Base-by-base conservation (phyloP, 2,888 invertebrate species). In the Desoria tigrina region DNA sequence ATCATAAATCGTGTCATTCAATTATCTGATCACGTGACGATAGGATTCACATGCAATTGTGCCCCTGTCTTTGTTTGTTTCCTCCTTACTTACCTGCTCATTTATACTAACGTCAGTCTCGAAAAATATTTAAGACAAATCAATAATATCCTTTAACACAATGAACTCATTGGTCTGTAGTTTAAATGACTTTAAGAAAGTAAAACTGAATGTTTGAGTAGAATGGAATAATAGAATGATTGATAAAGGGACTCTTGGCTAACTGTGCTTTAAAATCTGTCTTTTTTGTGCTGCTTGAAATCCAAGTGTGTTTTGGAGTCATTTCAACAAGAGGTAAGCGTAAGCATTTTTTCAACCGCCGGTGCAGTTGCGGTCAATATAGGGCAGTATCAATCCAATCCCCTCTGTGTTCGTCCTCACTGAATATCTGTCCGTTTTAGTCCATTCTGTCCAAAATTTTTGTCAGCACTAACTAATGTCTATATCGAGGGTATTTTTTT, bases 241-340 rank as follows among this genome's bases (percentile, higher is more conserved):
- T 32, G 32, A 18, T 45, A 3, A 45, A 45, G 45, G 45, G 63
- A 59, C 42, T 63, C 49, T 62, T 64, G 71, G 67, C 71, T 72
- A 70, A 70, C 68, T 74, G 73, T 75, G 73, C 75, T 74, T 76
- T 73, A 70, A 66, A 71, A 67, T 74, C 76, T 76, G 71, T 76
- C 69, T 71, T 74, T 64, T 85, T 86, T 86, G 85, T 87, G 89
- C 89, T 88, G 88, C 89, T 82, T 69, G 66, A 66, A 78, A 78
- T 85, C 90, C 69, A 75, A 94, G 94, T 92, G 90, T 93, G 87
- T 94, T 94, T 90, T 94, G 94, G 94, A 94, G 92, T 88, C 92
- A 94, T 90, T 94, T 94, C 91, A 94, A 94, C 84, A 90, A 92
- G 87, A 94, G 94, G 94, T 94, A 94, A 94, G 93, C 76, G 55